Conservation (phyloP, 1,140 invertebrate species). For the Dreissena rostriformis region DNA sequence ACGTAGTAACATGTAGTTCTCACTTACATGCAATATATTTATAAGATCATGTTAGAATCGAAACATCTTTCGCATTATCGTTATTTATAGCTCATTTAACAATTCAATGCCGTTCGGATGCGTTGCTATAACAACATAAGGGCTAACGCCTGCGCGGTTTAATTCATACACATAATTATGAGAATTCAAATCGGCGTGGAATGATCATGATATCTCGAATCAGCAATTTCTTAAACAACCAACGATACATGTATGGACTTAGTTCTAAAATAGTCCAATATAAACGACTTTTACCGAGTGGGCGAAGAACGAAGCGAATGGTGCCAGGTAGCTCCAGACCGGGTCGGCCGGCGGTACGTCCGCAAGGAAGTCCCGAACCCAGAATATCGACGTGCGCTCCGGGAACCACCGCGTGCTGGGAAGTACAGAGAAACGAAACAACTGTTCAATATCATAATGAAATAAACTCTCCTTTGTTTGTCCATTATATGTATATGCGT, state of each 20-base stretch:
- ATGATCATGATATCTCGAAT: not conserved
- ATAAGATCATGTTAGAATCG: too few species aligned
- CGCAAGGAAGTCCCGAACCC: conserved; percentile 64
- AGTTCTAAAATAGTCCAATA: too few species aligned
- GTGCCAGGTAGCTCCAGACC: conserved; percentile 54
- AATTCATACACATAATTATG: not conserved
- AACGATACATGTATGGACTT: too few species aligned
- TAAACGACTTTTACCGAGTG: conserved; percentile 68
- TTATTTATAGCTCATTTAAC: too few species aligned
- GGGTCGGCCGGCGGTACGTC: conserved; percentile 44
- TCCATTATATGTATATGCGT: not conserved
- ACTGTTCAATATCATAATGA: not conserved
- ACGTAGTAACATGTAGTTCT: too few species aligned
- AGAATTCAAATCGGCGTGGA: not conserved
- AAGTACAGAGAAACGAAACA: not conserved
- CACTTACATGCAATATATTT: too few species aligned
- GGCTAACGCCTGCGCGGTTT: not conserved
- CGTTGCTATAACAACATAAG: not conserved
- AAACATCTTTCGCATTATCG: too few species aligned
- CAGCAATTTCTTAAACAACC: too few species aligned
- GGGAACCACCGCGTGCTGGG: conserved; percentile 73
- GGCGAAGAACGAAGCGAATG: conserved; percentile 65
- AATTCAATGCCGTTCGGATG: too few species aligned
- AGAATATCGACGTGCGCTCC: conserved; percentile 62
- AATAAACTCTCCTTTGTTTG: not conserved